These are phyloP conservation scores for Macrophya annulata DNA, from an alignment of 2,888 invertebrate genomes.

Conservation along the genomic window DNA sequence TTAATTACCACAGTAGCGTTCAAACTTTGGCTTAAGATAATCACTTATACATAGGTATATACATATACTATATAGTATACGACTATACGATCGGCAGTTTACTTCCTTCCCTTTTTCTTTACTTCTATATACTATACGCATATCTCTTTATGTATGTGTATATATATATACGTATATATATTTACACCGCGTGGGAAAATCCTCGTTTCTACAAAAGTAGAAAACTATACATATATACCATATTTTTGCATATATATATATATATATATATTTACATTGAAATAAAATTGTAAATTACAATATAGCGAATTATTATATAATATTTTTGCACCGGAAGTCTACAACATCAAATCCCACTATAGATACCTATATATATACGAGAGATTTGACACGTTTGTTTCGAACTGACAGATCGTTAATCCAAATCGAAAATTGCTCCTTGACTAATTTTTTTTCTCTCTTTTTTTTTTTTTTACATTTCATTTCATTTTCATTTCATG, in stretches of 20 bases:
- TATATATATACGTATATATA: not conserved
- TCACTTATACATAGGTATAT: not conserved
- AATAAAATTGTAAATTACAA: not conserved
- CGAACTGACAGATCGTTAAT: conserved; percentile 19
- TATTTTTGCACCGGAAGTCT: not conserved
- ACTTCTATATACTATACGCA: too few species aligned
- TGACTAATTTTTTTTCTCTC: conserved; percentile 2
- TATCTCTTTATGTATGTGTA: too few species aligned
- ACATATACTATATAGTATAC: too few species aligned
- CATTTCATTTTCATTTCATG: not conserved
- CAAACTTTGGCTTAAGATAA: not conserved
- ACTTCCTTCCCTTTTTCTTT: not conserved
- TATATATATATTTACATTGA: not conserved
- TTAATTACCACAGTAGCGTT: conserved; percentile 7
- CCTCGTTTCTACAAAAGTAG: not conserved
- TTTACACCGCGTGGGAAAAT: not conserved
- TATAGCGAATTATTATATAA: not conserved
- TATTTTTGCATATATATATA: too few species aligned
- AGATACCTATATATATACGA: not conserved
- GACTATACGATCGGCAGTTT: conserved; percentile 4
- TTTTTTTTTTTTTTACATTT: not conserved
- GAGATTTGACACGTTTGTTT: conserved; percentile 23
- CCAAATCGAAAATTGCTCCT: conserved; percentile 40
- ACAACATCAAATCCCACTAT: not conserved
- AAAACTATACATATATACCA: not conserved